These are phyloP conservation scores for Caenorhabditis panamensis DNA, from an alignment of 2,888 invertebrate genomes.

Conservation along the genomic window DNA sequence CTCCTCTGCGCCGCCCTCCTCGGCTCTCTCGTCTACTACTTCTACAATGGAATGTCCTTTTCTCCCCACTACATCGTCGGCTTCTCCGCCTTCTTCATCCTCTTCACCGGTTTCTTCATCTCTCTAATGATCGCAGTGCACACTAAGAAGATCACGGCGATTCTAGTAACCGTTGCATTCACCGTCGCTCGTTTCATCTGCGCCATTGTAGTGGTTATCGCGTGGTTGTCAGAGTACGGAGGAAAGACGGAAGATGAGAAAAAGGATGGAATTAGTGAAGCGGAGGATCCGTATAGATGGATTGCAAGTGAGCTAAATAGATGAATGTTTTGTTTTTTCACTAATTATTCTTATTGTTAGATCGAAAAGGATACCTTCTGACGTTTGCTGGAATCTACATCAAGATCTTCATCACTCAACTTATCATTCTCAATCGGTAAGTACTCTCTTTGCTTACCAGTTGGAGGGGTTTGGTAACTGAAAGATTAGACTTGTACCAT, in stretches of 20 bases:
- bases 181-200: constrained; percentile 56
- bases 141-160: constrained; percentile 41
- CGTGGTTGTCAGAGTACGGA: constrained; percentile 53
- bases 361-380: constrained; percentile 30
- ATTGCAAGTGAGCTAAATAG: constrained; percentile 31
- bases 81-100: constrained; percentile 49
- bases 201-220: constrained; percentile 53
- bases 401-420: constrained; percentile 37
- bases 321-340: too few species aligned
- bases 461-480: too few species aligned
- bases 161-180: constrained; percentile 47
- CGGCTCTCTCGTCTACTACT: constrained; percentile 43
- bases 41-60: constrained; percentile 48
- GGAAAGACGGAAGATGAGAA: constrained; percentile 29
- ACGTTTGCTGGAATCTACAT: constrained; percentile 44
- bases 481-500: too few species aligned
- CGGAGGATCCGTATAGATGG: constrained; percentile 55
- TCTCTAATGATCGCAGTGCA: constrained; percentile 39
- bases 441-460: background rate
- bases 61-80: constrained; percentile 55
- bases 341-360: too few species aligned
- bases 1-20: constrained; percentile 54
- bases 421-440: constrained; percentile 44
- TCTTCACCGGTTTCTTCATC: constrained; percentile 49
- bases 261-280: background rate